Evolutionary conservation across 2,113 vertebrate genomes (phyloP).

Genomic region (Epinephelus lanceolatus): DNA sequence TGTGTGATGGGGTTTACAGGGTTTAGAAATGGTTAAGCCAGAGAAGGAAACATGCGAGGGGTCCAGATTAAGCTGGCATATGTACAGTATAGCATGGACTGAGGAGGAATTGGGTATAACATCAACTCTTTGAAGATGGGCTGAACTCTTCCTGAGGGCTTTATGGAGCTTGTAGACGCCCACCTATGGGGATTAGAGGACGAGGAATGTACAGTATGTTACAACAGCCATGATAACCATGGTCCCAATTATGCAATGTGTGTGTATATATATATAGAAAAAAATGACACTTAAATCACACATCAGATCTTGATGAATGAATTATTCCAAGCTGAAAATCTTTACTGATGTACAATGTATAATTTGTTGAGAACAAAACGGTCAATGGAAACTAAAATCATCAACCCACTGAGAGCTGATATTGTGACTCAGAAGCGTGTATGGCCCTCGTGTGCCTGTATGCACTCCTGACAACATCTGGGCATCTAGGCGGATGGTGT

Average conservation of each 20-base stretch:
- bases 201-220: neutral
- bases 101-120: neutral
- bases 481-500: no score
- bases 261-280: no score
- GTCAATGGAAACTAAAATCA: no score
- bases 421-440: no score
- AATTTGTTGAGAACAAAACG: no score
- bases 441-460: no score
- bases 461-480: no score
- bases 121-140: neutral
- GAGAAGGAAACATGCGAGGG: neutral
- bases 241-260: neutral
- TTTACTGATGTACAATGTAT: no score
- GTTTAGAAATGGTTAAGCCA: conserved; percentile 11
- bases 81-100: neutral
- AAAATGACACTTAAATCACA: no score
- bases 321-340: no score
- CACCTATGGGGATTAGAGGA: conserved; percentile 28
- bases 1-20: conserved; percentile 6
- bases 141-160: conserved; percentile 11
- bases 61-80: conserved; percentile 21
- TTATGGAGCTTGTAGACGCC: conserved; percentile 5
- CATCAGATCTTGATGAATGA: no score
- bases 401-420: no score
- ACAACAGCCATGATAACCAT: neutral